Percentiles rank a stretch among this genome's conserved stretches.
Conservation (phyloP, 2,113 vertebrate genomes). For the Apodemus speciosus region DNA sequence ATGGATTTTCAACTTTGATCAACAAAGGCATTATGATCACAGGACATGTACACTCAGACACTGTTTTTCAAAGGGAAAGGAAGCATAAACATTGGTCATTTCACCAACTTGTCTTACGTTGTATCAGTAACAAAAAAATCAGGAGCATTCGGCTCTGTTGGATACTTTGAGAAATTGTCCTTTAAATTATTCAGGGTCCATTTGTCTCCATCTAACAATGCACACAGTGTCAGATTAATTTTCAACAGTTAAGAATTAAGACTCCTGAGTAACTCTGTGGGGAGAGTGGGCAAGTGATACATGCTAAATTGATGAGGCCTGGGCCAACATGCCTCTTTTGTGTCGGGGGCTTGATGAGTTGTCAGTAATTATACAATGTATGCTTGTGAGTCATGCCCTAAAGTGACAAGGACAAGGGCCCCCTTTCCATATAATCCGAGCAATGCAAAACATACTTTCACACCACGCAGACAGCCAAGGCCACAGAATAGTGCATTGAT, state of each 20-base stretch:
- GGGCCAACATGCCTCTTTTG: constrained; percentile 20
- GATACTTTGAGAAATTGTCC: constrained; percentile 64
- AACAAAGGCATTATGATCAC: constrained; percentile 53
- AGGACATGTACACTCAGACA: neutral
- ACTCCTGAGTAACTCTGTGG: constrained; percentile 32
- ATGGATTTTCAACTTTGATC: constrained; percentile 54
- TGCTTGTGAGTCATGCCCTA: constrained; percentile 24
- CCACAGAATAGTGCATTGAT: neutral
- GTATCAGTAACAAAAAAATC: constrained; percentile 61
- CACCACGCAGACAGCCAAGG: neutral
- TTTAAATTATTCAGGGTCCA: constrained; percentile 76
- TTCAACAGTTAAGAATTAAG: constrained; percentile 41
- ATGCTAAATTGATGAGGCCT: constrained; percentile 43
- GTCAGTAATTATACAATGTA: constrained; percentile 23
- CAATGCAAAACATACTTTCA: constrained; percentile 8
- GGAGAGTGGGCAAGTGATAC: constrained; percentile 55
- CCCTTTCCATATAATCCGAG: neutral
- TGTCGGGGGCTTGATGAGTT: constrained; percentile 41
- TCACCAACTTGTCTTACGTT: constrained; percentile 21
- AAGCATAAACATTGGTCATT: constrained; percentile 46
- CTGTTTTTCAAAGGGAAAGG: constrained; percentile 39
- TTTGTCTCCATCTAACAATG: constrained; percentile 48
- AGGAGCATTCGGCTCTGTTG: constrained; percentile 43
- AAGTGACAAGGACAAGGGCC: neutral
- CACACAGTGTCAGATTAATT: constrained; percentile 44